Conservation (phyloP, 2,113 vertebrate genomes). For the Struthidea cinerea region DNA sequence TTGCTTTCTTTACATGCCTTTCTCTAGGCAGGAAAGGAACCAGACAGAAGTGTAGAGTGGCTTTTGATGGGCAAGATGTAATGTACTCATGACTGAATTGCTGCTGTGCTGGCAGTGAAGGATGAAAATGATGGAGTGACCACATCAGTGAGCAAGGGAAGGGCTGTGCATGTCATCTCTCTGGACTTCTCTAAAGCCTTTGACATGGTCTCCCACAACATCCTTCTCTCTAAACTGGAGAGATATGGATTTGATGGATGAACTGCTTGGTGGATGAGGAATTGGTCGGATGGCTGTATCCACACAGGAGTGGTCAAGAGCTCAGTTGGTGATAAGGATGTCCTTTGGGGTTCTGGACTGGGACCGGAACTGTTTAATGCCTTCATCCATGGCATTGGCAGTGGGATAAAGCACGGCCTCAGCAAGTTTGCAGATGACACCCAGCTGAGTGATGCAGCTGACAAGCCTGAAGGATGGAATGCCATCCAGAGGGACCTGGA, state of each 20-base stretch:
- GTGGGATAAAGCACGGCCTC: not conserved
- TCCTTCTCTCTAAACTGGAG: not conserved
- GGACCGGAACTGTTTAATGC: not conserved
- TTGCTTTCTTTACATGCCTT: not conserved
- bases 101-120: not conserved
- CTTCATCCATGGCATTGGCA: not conserved
- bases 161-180: not conserved
- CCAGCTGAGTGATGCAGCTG: not conserved
- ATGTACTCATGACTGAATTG: not conserved
- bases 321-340: not conserved
- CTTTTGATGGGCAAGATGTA: not conserved
- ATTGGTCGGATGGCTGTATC: not conserved
- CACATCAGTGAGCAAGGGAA: not conserved
- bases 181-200: not conserved
- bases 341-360: not conserved
- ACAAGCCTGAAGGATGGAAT: not conserved
- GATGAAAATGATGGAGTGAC: not conserved
- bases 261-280: not conserved
- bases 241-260: not conserved
- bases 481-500: not conserved
- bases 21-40: not conserved
- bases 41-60: not conserved
- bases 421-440: not conserved
- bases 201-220: rapidly evolving
- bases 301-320: not conserved